Evolutionary conservation across 2,888 invertebrate genomes (phyloP).

Genomic region (Azorinus chamasolen): DNA sequence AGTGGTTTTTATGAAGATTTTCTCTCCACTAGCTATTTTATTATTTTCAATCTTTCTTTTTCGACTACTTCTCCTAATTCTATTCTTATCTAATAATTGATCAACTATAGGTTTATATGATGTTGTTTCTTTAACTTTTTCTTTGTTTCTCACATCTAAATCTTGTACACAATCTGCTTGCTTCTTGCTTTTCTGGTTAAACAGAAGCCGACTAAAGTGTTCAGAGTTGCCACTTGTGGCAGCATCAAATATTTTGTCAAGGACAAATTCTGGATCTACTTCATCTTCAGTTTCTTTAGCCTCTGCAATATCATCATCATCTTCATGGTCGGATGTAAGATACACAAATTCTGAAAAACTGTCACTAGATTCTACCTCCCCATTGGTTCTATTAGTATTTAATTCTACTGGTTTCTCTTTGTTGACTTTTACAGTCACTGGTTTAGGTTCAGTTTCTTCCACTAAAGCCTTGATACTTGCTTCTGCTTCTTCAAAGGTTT

Average conservation of each 20-base stretch:
- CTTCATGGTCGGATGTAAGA: neutral
- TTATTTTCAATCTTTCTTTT: neutral
- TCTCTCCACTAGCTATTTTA: conserved; percentile 1
- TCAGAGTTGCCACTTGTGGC: conserved; percentile 32
- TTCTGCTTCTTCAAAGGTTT: no score
- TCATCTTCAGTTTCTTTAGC: neutral
- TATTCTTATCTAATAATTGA: no score
- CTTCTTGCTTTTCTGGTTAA: neutral
- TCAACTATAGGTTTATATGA: no score
- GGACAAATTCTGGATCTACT: conserved; percentile 14
- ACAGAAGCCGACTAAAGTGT: conserved; percentile 35
- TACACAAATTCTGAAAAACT: conserved; percentile 34
- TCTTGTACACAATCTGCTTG: neutral
- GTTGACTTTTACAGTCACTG: no score
- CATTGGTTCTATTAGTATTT: neutral
- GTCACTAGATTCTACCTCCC: conserved; percentile 13
- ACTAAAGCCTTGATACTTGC: no score
- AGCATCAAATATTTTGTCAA: conserved; percentile 50
- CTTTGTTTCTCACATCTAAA: neutral
- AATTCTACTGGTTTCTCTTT: no score
- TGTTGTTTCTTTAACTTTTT: neutral
- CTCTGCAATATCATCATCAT: neutral
- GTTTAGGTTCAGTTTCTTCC: no score
- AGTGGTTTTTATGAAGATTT: neutral
- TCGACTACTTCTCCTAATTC: neutral